Evolutionary conservation across 2,888 invertebrate genomes (phyloP).

Genomic region (Phortica magna): DNA sequence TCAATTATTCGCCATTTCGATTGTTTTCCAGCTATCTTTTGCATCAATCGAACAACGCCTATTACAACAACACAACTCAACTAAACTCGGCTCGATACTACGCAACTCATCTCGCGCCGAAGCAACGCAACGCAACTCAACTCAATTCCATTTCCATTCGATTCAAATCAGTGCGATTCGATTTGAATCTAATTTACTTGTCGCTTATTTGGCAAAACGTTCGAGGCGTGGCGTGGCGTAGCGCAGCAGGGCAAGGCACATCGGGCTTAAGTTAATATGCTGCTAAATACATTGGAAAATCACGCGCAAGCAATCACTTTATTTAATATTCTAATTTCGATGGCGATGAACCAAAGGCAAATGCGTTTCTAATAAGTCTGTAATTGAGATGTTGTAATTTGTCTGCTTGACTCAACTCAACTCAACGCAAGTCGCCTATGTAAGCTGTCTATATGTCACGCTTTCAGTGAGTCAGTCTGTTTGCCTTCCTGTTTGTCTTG

Average conservation of each 20-base stretch:
- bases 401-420: not conserved
- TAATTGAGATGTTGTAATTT: conserved; percentile 12
- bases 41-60: conserved; percentile 12
- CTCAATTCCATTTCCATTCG: not conserved
- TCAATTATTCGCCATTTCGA: conserved; percentile 69
- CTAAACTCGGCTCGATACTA: not conserved
- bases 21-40: conserved; percentile 38
- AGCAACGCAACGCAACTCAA: not conserved
- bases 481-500: not conserved
- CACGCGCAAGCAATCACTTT: conserved; percentile 20
- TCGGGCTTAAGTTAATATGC: conserved; percentile 52
- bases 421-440: too few species aligned
- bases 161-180: conserved; percentile 5
- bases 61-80: not conserved
- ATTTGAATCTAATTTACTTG: conserved; percentile 63
- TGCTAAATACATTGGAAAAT: conserved; percentile 58
- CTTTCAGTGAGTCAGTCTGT: not conserved
- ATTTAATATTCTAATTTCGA: conserved; percentile 22
- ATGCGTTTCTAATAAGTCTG: conserved; percentile 23
- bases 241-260: not conserved
- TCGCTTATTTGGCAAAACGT: conserved; percentile 32
- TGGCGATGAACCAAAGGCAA: not conserved
- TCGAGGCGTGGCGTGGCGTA: not conserved
- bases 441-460: too few species aligned
- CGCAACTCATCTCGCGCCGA: not conserved